These are phyloP conservation scores for Drosophila sp. DNA, from an alignment of 1,140 invertebrate genomes.

Conservation along the genomic window DNA sequence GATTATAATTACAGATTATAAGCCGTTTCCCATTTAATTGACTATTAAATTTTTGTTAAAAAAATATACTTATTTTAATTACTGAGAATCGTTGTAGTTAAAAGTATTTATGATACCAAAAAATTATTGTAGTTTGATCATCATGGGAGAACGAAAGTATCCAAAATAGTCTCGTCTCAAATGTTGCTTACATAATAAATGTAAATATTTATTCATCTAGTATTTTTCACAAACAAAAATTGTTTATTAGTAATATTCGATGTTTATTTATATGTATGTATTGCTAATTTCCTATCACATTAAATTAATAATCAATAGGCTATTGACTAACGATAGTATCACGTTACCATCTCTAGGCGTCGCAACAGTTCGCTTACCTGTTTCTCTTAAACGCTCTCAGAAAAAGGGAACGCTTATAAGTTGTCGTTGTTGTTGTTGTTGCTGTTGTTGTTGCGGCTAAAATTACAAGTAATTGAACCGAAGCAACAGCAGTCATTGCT, in stretches of 20 bases:
- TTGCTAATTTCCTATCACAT: not conserved
- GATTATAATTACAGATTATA: too few species aligned
- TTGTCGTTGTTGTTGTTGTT: slow-evolving; percentile 54
- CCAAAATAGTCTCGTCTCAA: too few species aligned
- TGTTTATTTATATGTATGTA: not conserved
- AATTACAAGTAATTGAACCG: slow-evolving; percentile 82
- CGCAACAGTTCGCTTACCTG: slow-evolving; percentile 31
- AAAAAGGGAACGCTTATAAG: slow-evolving; percentile 32
- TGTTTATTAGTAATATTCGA: not conserved
- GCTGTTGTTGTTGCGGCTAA: slow-evolving; percentile 74
- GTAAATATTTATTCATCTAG: too few species aligned
- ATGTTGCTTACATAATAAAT: too few species aligned
- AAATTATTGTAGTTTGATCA: too few species aligned
- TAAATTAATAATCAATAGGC: not conserved
- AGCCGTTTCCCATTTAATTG: too few species aligned
- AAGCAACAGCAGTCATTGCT: slow-evolving; percentile 44
- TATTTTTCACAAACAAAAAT: not conserved
- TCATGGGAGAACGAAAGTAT: too few species aligned
- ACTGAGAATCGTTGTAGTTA: too few species aligned
- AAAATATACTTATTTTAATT: too few species aligned
- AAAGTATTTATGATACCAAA: too few species aligned
- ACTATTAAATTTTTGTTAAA: too few species aligned
- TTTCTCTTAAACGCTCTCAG: slow-evolving; percentile 10
- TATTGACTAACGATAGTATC: slow-evolving; percentile 16
- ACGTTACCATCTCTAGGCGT: slow-evolving; percentile 29